These are phyloP conservation scores for Eubucco bourcierii DNA, from an alignment of 2,113 vertebrate species.

Conservation along the genomic window DNA sequence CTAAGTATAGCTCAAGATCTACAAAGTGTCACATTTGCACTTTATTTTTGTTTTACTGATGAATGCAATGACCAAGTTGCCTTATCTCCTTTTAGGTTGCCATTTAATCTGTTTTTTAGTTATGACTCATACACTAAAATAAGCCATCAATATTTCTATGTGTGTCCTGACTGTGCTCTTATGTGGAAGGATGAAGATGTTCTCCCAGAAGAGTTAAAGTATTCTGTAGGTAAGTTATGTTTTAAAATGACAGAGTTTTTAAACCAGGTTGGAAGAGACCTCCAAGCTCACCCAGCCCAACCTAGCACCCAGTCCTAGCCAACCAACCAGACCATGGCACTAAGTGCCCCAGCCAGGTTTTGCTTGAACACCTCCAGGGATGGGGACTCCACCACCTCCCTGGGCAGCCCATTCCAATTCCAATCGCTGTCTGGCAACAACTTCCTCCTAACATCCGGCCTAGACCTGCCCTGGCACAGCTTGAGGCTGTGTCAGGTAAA, in stretches of 20 bases:
- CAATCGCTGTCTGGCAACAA: no score
- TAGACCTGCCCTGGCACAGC: no score
- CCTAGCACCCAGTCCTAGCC: no score
- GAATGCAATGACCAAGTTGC: neutral
- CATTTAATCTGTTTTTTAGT: slow-evolving; percentile 4
- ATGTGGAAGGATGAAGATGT: neutral
- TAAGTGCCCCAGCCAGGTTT: no score
- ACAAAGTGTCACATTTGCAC: neutral
- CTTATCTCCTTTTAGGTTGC: neutral
- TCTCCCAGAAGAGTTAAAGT: neutral
- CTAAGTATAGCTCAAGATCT: neutral
- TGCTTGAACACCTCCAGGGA: no score
- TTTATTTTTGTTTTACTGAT: slow-evolving; percentile 22
- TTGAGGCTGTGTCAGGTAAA: no score
- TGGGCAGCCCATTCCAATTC: no score
- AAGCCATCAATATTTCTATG: slow-evolving; percentile 42
- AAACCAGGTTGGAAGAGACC: neutral
- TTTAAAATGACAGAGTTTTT: slow-evolving; percentile 15
- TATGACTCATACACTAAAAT: slow-evolving; percentile 49
- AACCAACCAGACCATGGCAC: no score
- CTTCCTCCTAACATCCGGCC: no score
- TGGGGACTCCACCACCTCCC: no score
- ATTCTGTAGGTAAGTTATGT: slow-evolving; percentile 32
- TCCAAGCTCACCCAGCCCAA: no score
- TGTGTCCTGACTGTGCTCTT: neutral